Conservation (phyloP, 2,113 vertebrate genomes). For the Chelonoidis abingdonii region DNA sequence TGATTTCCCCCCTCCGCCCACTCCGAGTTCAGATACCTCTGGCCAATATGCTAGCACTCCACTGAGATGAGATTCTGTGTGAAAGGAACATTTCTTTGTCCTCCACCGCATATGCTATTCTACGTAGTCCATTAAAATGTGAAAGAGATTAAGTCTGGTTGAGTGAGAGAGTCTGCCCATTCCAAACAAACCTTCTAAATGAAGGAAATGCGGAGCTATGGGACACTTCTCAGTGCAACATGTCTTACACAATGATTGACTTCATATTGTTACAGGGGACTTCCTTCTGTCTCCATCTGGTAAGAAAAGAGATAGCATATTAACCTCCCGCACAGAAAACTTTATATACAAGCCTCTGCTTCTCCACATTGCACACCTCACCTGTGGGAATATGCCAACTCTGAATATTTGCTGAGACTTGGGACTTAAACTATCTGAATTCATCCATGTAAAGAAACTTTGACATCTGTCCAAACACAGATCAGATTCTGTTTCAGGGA, state of each 20-base stretch:
- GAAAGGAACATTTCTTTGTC: background rate
- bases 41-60: background rate
- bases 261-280: background rate
- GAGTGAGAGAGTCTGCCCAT: background rate
- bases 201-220: background rate
- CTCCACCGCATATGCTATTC: background rate
- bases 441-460: background rate
- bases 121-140: background rate
- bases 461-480: background rate
- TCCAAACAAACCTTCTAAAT: background rate
- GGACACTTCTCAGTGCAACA: background rate
- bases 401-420: background rate
- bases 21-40: background rate
- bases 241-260: background rate
- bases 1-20: rapidly evolving
- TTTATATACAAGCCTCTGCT: background rate
- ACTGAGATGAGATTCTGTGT: background rate
- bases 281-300: background rate
- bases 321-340: background rate
- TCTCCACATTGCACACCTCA: background rate
- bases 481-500: background rate
- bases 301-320: background rate
- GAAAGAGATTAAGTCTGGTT: background rate
- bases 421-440: background rate
- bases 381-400: background rate